Conservation (phyloP, 2,113 vertebrate species). For the Calidris pugnax region DNA sequence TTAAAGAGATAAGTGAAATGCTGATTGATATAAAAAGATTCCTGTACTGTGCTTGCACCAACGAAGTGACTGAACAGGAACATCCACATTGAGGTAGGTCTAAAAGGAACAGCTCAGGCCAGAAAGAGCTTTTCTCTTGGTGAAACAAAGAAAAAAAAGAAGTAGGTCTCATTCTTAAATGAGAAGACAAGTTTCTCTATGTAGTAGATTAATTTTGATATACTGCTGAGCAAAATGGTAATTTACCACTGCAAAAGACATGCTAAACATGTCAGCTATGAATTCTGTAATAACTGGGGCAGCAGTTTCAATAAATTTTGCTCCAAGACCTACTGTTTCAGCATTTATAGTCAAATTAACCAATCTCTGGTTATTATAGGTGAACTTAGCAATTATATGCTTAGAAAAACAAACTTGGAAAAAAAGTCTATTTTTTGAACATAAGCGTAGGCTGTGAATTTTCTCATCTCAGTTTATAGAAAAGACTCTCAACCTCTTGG, state of each 20-base stretch:
- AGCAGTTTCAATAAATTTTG: conserved; percentile 19
- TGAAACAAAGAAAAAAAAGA: neutral
- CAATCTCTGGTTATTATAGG: neutral
- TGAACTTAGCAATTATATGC: neutral
- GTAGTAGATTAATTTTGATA: neutral
- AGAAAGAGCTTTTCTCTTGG: neutral
- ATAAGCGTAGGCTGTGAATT: neutral
- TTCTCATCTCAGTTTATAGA: conserved; percentile 11
- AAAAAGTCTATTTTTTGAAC: neutral
- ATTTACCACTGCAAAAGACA: neutral
- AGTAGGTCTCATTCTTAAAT: neutral
- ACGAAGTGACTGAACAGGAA: neutral
- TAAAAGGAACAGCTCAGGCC: neutral
- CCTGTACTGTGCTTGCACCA: neutral
- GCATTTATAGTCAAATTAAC: conserved; percentile 27
- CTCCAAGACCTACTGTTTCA: neutral
- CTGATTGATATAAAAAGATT: neutral
- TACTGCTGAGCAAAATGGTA: conserved; percentile 3
- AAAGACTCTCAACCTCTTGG: neutral
- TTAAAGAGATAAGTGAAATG: neutral
- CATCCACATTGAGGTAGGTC: neutral
- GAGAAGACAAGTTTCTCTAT: neutral
- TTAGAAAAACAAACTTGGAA: neutral
- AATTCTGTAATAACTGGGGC: neutral
- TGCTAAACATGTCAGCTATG: neutral